phyloP scores from a whole-genome alignment of 2,113 vertebrate genomes.

The Pelusios castaneus region DNA sequence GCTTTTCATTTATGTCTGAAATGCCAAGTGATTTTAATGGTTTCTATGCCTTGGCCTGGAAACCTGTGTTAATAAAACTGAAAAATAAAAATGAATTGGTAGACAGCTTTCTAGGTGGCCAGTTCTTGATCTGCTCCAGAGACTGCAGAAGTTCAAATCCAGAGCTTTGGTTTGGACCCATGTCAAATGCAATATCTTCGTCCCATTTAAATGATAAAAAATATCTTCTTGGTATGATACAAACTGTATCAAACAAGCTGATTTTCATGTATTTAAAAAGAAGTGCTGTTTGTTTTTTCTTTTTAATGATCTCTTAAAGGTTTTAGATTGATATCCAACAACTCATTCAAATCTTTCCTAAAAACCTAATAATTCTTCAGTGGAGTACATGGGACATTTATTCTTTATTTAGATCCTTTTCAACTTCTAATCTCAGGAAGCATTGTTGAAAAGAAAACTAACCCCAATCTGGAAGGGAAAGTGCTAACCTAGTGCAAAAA shows the following conservation, averaged over 20 bases:
- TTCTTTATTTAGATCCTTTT: background rate
- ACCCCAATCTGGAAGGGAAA: fast-evolving
- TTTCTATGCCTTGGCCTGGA: background rate
- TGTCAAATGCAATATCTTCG: background rate
- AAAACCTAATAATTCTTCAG: background rate
- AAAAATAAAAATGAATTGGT: background rate
- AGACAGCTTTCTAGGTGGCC: background rate
- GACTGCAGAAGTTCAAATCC: background rate
- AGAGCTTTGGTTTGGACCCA: background rate
- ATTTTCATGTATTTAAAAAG: background rate
- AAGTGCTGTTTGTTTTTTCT: no score
- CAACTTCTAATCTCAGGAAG: background rate
- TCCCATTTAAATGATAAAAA: background rate
- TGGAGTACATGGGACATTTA: background rate
- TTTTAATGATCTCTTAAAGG: background rate
- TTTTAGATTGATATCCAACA: background rate
- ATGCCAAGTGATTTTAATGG: background rate
- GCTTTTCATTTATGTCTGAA: background rate
- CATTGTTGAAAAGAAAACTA: background rate
- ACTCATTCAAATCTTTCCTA: background rate
- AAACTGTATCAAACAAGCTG: background rate
- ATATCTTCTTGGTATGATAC: background rate
- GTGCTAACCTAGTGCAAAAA: background rate
- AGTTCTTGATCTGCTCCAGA: background rate
- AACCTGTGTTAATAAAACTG: background rate